A percentile compares a stretch with the other conserved stretches of the same genome.
These are phyloP conservation scores for Nematostella vectensis DNA, from an alignment of 92 coral and sea anemone genomes.

Conservation along the genomic window DNA sequence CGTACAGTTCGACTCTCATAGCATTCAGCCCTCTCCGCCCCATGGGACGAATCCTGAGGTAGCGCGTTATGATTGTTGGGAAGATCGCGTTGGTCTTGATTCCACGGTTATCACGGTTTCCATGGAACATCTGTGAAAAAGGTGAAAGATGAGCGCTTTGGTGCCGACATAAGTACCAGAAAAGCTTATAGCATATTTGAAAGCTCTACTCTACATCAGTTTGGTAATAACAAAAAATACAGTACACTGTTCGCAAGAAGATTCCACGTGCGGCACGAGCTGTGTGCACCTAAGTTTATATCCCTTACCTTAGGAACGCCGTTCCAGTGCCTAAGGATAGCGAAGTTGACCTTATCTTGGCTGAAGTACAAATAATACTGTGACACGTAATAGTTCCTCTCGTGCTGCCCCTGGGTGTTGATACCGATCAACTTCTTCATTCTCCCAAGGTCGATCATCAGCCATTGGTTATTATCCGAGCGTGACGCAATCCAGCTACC, in stretches of 20 bases:
- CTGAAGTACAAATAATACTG: conserved; percentile 44
- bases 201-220: too few species aligned
- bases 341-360: conserved; percentile 45
- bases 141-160: neutral
- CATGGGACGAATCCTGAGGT: conserved; percentile 26
- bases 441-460: conserved; percentile 45
- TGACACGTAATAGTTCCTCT: conserved; percentile 37
- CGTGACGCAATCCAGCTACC: conserved; percentile 46
- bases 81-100: conserved; percentile 16
- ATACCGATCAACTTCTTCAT: conserved; percentile 47
- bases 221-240: too few species aligned
- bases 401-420: conserved; percentile 49
- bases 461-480: conserved; percentile 44
- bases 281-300: too few species aligned
- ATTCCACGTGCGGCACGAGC: too few species aligned
- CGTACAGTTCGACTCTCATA: conserved; percentile 36
- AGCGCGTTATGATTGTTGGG: conserved; percentile 30
- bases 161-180: too few species aligned
- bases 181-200: too few species aligned
- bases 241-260: too few species aligned
- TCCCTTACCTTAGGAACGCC: conserved; percentile 17
- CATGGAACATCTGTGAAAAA: conserved; percentile 14
- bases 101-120: conserved; percentile 20
- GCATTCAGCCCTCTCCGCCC: conserved; percentile 23
- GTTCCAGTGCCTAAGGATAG: conserved; percentile 33